phyloP scores from a whole-genome alignment of 1,140 invertebrate species.

The Drosophila ananassae region DNA sequence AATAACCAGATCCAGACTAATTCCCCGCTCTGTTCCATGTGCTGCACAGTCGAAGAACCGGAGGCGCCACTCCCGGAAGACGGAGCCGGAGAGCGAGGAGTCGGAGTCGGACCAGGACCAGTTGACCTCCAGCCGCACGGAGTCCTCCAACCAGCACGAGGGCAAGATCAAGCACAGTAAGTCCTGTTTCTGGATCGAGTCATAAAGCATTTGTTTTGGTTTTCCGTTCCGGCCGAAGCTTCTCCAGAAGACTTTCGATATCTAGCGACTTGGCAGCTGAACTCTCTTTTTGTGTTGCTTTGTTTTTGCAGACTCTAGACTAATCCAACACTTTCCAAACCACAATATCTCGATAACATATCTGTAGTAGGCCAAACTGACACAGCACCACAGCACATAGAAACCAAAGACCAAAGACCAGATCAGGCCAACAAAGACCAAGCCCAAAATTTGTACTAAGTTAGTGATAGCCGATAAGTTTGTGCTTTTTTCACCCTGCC shows the following conservation, averaged over 20 bases:
- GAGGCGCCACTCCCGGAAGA: constrained; percentile 86
- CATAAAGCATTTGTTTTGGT: not conserved
- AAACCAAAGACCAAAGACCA: constrained; percentile 15
- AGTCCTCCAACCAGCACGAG: constrained; percentile 91
- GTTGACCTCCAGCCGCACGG: constrained; percentile 89
- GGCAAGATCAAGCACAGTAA: constrained; percentile 89
- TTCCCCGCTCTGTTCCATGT: constrained; percentile 70
- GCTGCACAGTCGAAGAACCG: constrained; percentile 84
- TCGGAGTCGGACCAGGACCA: constrained; percentile 91
- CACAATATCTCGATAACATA: constrained; percentile 83
- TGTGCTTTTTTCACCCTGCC: constrained; percentile 13
- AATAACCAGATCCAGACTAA: constrained; percentile 38
- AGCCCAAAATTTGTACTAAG: constrained; percentile 38
- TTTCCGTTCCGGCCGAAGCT: too few relatives aligned
- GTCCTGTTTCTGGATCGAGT: constrained; percentile 46
- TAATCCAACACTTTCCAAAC: constrained; percentile 83
- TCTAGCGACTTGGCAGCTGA: constrained; percentile 49
- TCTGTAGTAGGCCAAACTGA: constrained; percentile 71
- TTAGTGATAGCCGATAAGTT: constrained; percentile 39
- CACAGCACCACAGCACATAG: constrained; percentile 32
- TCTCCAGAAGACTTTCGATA: constrained; percentile 2
- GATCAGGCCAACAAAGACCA: constrained; percentile 50
- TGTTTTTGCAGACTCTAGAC: constrained; percentile 81
- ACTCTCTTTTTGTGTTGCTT: constrained; percentile 64
- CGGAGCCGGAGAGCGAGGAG: constrained; percentile 89